Conservation (phyloP, 2,797 vertebrate species). For the Cephalopachus bancanus region DNA sequence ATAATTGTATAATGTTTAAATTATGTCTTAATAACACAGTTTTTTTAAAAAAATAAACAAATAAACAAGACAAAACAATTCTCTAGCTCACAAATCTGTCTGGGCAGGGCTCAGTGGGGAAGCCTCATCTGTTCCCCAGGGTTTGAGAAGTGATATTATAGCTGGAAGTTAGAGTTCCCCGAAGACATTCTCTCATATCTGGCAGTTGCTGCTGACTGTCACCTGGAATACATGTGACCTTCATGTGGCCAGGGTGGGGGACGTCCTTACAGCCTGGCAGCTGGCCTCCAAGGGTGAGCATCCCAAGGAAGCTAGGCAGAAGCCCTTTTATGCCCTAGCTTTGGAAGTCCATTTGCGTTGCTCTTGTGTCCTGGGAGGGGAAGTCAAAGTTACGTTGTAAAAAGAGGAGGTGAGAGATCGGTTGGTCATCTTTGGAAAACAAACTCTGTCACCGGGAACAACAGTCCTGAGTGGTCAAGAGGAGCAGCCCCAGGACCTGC, state of each 20-base stretch:
- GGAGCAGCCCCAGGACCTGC: not conserved
- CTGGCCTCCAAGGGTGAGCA: not conserved
- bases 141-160: not conserved
- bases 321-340: not conserved
- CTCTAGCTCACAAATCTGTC: not conserved
- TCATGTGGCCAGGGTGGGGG: too few species aligned
- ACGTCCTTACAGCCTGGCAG: too few species aligned
- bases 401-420: not conserved
- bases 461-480: not conserved
- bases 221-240: not conserved
- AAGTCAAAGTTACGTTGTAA: not conserved
- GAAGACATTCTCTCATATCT: not conserved
- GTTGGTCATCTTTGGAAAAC: not conserved
- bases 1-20: too few species aligned
- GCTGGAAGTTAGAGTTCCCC: too few species aligned
- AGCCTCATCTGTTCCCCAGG: not conserved
- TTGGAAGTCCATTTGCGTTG: not conserved
- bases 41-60: too few species aligned
- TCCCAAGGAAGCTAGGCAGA: not conserved
- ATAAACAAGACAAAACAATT: too few species aligned
- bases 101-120: not conserved
- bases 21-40: too few species aligned
- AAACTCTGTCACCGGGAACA: not conserved
- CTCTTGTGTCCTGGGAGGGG: not conserved
- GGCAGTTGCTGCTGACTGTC: not conserved